Conservation (phyloP, 1,140 invertebrate genomes). For the Thaumatotibia leucotreta region DNA sequence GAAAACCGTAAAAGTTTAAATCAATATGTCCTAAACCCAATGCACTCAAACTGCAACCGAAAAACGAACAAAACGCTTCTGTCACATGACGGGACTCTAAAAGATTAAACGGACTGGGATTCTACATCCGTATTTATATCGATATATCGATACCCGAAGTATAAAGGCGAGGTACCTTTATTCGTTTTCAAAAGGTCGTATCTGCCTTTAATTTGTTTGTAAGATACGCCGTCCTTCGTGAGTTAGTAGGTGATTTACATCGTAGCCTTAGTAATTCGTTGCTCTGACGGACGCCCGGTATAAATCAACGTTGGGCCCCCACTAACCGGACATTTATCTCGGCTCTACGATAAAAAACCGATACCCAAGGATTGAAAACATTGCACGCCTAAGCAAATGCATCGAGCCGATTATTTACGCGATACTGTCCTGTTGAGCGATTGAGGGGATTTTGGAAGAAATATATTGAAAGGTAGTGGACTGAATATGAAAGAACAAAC, state of each 20-base stretch:
- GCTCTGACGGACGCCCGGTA: constrained; percentile 61
- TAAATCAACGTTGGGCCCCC: constrained; percentile 71
- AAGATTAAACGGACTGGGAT: constrained; percentile 8
- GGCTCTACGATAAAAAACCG: constrained; percentile 61
- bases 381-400: constrained; percentile 27
- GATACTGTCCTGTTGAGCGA: constrained; percentile 21
- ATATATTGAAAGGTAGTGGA: too few species aligned
- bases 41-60: not conserved
- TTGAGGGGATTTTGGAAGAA: constrained; percentile 34
- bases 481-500: too few species aligned
- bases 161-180: constrained; percentile 38
- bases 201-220: not conserved
- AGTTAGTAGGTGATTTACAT: constrained; percentile 73
- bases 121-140: constrained; percentile 9
- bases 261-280: constrained; percentile 65
- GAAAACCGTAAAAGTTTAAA: too few species aligned
- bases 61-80: not conserved
- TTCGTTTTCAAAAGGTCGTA: not conserved
- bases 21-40: not conserved
- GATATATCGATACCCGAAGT: constrained; percentile 6
- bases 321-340: constrained; percentile 71
- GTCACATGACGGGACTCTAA: not conserved
- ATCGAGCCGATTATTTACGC: constrained; percentile 29
- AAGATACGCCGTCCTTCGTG: constrained; percentile 34
- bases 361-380: constrained; percentile 42